Base-by-base conservation (phyloP, 2,797 vertebrate genomes). In the Carduelis carduelis region DNA sequence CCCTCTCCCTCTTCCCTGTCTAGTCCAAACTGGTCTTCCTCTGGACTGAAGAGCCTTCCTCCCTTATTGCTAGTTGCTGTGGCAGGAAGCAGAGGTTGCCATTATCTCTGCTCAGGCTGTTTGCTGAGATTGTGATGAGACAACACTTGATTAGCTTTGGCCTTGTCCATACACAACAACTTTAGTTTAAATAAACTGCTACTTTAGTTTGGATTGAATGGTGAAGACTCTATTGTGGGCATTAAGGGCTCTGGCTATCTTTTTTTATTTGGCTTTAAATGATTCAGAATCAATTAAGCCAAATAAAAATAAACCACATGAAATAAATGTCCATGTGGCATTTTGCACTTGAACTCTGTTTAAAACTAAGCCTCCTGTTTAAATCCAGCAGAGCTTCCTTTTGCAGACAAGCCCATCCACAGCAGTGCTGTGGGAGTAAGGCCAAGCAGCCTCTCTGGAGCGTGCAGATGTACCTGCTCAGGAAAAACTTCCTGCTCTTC, bases 71-170 rank as follows among this genome's bases (percentile, higher is more conserved):
- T 90, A 8, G 63, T 30, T 71, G 85, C 56, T 11, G 37, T 46
- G 79, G 82, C 55, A 88, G 91, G 78, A 93, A 76, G 66, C 78
- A 85, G 60, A 85, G 30, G 41, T 52, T 77, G 55, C 64, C 18
- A 7, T 89, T 96, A 70, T 78, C 71, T 92, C 37, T 0, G 0
- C 39, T 83, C 10, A 11, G 35, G 22, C 52, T 56, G 60, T 61
- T 79, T 1, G 0, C 66, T 90, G 81, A 34, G 28, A 18, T 20
- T 66, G 83, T 72, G 81, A 46, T 65, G 78, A 92, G 90, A 59
- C 60, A 68, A 30, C 81, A 80, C 78, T 75, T 93, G 87, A 91
- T 91, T 81, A 89, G 60, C 56, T 79, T 61, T 89, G 83, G 57
- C 75, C 60, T 70, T 53, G 37, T 82, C 81, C 61, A 26, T 65